A percentile compares a stretch with the other conserved stretches of the same genome.
Conservation (phyloP, 2,797 vertebrate genomes). For the Neosalanx taihuensis region DNA sequence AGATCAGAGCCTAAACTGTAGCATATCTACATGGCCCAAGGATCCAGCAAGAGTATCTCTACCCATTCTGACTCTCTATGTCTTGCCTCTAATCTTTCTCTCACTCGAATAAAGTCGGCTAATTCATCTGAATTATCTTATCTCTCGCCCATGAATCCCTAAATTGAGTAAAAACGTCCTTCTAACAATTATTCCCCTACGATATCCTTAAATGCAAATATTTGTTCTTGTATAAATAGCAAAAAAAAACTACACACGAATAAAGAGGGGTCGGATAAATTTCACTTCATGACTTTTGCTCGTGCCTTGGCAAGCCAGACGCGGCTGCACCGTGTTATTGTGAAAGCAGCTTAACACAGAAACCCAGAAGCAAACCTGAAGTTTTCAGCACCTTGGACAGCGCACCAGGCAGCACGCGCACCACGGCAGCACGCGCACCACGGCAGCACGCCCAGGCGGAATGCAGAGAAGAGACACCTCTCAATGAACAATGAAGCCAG, state of each 20-base stretch:
- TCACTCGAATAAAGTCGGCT: slow-evolving; percentile 18
- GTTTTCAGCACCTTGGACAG: slow-evolving; percentile 57
- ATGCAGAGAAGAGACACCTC: slow-evolving; percentile 30
- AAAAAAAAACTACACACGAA: slow-evolving; percentile 41
- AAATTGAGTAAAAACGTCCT: slow-evolving; percentile 33
- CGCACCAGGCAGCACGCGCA: background rate
- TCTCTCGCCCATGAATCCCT: slow-evolving; percentile 48
- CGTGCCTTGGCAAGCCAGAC: slow-evolving; percentile 19
- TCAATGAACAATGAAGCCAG: slow-evolving; percentile 33
- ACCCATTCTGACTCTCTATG: background rate
- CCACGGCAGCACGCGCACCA: background rate
- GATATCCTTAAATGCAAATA: slow-evolving; percentile 20
- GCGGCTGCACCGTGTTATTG: slow-evolving; percentile 17
- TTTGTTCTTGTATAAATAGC: slow-evolving; percentile 2
- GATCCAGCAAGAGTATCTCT: background rate
- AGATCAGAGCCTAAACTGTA: background rate
- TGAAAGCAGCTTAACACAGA: slow-evolving; percentile 1
- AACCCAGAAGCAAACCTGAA: slow-evolving; percentile 29
- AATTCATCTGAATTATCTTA: slow-evolving; percentile 30
- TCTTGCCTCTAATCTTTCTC: slow-evolving; percentile 13
- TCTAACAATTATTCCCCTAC: background rate
- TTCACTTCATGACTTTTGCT: slow-evolving; percentile 16
- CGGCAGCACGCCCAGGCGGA: slow-evolving; percentile 3
- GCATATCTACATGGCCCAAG: background rate
- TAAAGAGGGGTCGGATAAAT: slow-evolving; percentile 38